These are phyloP conservation scores for Leptopilina myrica DNA, from an alignment of 2,888 invertebrate species.

Conservation along the genomic window DNA sequence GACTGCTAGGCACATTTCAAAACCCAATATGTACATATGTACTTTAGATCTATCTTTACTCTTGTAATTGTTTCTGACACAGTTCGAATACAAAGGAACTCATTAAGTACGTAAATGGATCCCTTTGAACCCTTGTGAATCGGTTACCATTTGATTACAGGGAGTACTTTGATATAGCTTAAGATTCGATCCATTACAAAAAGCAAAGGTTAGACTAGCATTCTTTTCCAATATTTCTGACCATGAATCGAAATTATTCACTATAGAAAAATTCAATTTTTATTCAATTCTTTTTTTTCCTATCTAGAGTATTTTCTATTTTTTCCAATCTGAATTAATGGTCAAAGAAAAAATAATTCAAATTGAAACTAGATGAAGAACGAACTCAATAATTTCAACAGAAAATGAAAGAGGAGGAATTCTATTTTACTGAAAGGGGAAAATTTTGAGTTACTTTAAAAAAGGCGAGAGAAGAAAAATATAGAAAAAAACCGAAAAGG, in stretches of 20 bases:
- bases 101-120: slow-evolving; percentile 44
- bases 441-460: too few species aligned
- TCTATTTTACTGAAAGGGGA: too few species aligned
- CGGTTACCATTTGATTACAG: slow-evolving; percentile 38
- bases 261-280: too few species aligned
- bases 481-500: too few species aligned
- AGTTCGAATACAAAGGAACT: slow-evolving; percentile 51
- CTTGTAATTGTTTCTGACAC: slow-evolving; percentile 32
- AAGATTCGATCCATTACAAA: slow-evolving; percentile 24
- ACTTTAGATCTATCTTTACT: slow-evolving; percentile 27
- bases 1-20: not conserved
- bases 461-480: too few species aligned
- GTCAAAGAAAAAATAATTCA: too few species aligned
- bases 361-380: too few species aligned
- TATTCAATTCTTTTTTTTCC: too few species aligned
- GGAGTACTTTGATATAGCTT: slow-evolving; percentile 18
- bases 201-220: not conserved
- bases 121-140: slow-evolving; percentile 34
- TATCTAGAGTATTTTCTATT: too few species aligned
- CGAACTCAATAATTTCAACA: too few species aligned
- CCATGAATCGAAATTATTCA: not conserved
- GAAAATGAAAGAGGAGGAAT: too few species aligned
- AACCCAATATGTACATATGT: slow-evolving; percentile 3
- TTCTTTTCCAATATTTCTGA: not conserved
- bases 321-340: too few species aligned